phyloP scores from a whole-genome alignment of 2,888 invertebrate species.

The Hetaerina titia region DNA sequence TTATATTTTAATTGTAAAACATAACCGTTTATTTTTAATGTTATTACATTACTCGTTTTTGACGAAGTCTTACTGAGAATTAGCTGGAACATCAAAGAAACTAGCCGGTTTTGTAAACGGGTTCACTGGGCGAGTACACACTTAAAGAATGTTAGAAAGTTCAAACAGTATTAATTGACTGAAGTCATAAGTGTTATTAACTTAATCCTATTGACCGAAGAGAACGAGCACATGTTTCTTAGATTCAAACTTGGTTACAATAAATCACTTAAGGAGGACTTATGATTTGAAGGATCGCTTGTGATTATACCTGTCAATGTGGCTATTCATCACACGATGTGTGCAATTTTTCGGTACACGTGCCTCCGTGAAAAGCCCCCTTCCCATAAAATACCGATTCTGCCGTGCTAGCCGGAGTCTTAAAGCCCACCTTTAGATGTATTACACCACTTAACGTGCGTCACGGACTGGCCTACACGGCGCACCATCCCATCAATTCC shows the following conservation, averaged over 20 bases:
- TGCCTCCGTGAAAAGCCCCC: neutral
- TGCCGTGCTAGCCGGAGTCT: neutral
- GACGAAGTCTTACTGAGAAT: no score
- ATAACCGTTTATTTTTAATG: no score
- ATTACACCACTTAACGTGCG: neutral
- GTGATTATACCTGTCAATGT: neutral
- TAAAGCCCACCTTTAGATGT: neutral
- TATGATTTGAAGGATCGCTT: neutral
- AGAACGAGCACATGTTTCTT: no score
- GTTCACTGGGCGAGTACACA: no score
- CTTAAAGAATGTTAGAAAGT: no score
- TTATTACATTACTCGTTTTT: no score
- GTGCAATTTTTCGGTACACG: neutral
- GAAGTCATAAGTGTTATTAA: no score
- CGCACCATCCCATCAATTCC: neutral
- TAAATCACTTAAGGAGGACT: neutral
- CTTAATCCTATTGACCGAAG: no score
- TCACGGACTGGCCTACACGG: neutral
- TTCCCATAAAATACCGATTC: neutral
- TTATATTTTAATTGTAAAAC: no score
- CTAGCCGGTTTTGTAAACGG: no score
- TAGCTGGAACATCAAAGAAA: no score
- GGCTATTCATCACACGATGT: neutral
- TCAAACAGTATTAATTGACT: no score
- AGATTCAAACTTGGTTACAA: neutral